Base-by-base conservation (phyloP, 2,888 invertebrate species). In the Amiota minor region DNA sequence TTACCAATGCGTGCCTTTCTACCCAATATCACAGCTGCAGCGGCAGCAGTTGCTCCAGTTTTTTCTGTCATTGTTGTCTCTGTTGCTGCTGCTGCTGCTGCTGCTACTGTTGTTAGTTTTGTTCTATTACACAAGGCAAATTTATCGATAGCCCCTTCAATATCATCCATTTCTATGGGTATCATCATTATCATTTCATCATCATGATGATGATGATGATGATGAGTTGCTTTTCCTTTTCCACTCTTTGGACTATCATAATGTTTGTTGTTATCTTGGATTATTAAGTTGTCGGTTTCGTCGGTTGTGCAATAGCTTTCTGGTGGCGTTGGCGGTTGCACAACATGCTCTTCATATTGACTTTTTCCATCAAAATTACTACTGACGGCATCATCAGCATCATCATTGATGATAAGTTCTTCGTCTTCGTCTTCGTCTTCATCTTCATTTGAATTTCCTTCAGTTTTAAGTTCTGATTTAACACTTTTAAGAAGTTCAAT, bases 1-100 rank as follows among this genome's bases (percentile, higher is more conserved):
- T 94, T 94, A 67, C 92, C 92, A 69, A 92, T 89, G 71, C 92
- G 90, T 46, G 92, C 92, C 83, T 91, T 92, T 53, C 92, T 88
- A 59, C 90, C 90, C 62, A 86, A 71, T 18, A 78, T 9, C 12
- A 77, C 75, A 2, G 67, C 67, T 20, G 67, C 74, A 35, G 72
- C 16, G 9, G 74, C 45, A 53, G 65, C 53, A 18, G 16, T 14
- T 55, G 49, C 35, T 70, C 35, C 14, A 59, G 67, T 20, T 14
- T 47, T 12, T 20, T 59, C n/a, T 23, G 79, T 78, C 55, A 75
- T 69, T 70, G 14, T 12, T 10, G 72, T 72, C 74, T 78, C 64
- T 20, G 81, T 72, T 77, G 79, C 35, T 78, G 80, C 73, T 81
- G 81, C 64, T 75, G 72, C 11, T 75, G 70, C 67, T 73, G 10